Conservation (phyloP, 1,140 invertebrate genomes). For the Oncopodura yosiiana region DNA sequence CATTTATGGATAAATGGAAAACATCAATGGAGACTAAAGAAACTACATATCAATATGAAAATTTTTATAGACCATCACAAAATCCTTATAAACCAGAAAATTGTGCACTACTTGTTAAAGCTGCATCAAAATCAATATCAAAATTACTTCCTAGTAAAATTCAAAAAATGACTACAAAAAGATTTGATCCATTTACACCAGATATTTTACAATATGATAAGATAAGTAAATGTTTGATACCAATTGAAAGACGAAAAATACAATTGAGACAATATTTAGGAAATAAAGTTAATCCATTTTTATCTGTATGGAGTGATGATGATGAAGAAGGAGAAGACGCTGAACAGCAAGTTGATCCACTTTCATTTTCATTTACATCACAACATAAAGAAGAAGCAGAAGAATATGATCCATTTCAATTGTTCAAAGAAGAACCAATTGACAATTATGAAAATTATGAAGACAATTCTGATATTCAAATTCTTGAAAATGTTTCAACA, state of each 20-base stretch:
- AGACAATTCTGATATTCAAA: not conserved
- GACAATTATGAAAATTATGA: not conserved
- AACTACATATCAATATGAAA: too few relatives aligned
- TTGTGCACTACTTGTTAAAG: conserved; percentile 7
- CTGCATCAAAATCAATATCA: not conserved
- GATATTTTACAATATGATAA: not conserved
- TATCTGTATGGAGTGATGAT: conserved; percentile 13
- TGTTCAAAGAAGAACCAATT: too few relatives aligned
- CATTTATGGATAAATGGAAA: conserved; percentile 13
- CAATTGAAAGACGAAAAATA: not conserved
- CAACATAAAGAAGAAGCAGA: not conserved
- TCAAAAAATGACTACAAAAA: not conserved
- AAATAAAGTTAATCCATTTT: not conserved
- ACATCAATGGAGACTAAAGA: conserved; percentile 2
- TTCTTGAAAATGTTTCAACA: not conserved
- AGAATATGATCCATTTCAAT: conserved; percentile 7
- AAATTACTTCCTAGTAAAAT: conserved; percentile 2
- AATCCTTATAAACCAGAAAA: not conserved
- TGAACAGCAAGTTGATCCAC: not conserved
- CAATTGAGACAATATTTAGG: conserved; percentile 3
- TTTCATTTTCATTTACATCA: not conserved
- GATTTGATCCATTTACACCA: conserved; percentile 16
- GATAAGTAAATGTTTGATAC: not conserved
- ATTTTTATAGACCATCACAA: not conserved
- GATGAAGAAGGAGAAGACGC: not conserved